These are phyloP conservation scores for Muschampia plurimacula DNA, from an alignment of 2,888 invertebrate species.

Conservation along the genomic window DNA sequence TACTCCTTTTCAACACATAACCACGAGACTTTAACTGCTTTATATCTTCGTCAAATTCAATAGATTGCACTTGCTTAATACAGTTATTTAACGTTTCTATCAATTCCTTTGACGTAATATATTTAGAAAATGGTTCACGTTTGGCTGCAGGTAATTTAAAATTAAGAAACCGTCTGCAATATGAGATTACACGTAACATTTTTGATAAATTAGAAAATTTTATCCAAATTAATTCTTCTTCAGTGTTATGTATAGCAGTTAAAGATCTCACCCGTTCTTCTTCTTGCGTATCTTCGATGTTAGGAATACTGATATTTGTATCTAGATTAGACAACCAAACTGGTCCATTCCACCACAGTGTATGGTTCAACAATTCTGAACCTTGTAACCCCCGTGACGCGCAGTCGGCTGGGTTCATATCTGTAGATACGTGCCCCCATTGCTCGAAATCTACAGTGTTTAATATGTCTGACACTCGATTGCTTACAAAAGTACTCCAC, in stretches of 20 bases:
- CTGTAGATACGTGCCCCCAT: slow-evolving; percentile 42
- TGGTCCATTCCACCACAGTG: background rate
- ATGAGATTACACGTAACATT: background rate
- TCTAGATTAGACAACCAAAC: background rate
- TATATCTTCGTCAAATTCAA: background rate
- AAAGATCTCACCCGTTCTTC: background rate
- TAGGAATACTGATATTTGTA: background rate
- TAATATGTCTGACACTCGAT: slow-evolving; percentile 11
- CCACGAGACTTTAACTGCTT: background rate
- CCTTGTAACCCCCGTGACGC: slow-evolving; percentile 42
- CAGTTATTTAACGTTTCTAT: background rate
- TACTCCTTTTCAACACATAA: background rate
- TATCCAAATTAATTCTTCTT: background rate
- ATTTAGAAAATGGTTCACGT: background rate
- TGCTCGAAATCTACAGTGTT: slow-evolving; percentile 34
- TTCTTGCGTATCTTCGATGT: background rate
- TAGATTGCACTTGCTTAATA: background rate
- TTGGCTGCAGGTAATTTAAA: background rate
- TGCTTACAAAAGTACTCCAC: slow-evolving; percentile 23
- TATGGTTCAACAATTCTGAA: background rate
- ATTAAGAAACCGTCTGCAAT: background rate
- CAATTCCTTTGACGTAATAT: background rate
- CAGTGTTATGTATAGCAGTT: background rate
- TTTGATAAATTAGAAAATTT: slow-evolving; percentile 4
- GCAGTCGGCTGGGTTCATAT: slow-evolving; percentile 50